Base-by-base conservation (phyloP, 2,113 vertebrate species). In the Erythrolamprus reginae region DNA sequence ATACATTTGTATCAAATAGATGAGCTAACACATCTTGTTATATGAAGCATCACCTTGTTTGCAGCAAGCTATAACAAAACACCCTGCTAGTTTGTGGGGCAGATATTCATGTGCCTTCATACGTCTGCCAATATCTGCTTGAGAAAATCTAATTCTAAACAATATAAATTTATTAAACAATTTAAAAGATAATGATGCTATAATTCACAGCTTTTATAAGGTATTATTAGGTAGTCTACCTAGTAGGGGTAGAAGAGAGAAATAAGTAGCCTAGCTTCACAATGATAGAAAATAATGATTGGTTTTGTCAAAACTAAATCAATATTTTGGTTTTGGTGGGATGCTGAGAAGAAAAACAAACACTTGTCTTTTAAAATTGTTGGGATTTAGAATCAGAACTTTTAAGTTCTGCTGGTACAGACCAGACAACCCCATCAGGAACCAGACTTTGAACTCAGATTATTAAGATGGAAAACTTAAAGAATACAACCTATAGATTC, bases 1-100 rank as follows among this genome's bases (percentile, higher is more conserved):
- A n/a, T n/a, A 89, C 38, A 82, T 5, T 42, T 51, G 10, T 24
- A 87, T 85, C 87, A 94, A 90, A 94, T 82, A 92, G 91, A 93
- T 33, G 26, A 90, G 1, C 87, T 51, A 55, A 38, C 26, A 21
- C 24, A 26, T 91, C 90, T 9, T 84, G 2, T 89, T 5, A 58
- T 48, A 56, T 2, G 82, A 23, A 53, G 77, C 65, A 50, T 1
- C 55, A 53, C 52, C 50, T 90, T 70, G 33, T 50, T 91, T 89
- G 45, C 51, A 89, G 3, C 82, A 92, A 38, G 88, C 0, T 70
- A 65, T 9, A 87, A 50, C 51, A 90, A 94, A 92, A 90, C 77
- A 0, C 58, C 83, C 47, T 90, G 15, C 61, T 0, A 26, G 0
- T 0, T 51, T 77, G n/a, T 89, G 51, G 53, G 51, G 21, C n/a